These are phyloP conservation scores for Mechanitis mazaeus DNA, from an alignment of 2,888 invertebrate genomes.

Conservation along the genomic window DNA sequence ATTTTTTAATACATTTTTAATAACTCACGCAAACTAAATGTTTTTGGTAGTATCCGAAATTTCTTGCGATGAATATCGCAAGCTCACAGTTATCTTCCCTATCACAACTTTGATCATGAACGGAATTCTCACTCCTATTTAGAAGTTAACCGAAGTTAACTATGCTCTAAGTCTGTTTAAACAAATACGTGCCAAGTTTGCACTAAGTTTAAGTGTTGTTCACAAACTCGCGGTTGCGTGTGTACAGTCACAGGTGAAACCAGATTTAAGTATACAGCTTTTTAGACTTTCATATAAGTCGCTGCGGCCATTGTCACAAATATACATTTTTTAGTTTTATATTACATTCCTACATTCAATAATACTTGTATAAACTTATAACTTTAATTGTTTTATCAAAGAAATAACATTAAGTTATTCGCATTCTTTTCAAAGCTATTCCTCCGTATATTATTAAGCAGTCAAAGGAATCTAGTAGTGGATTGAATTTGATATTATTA, in stretches of 20 bases:
- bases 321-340: neutral
- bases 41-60: too few species aligned
- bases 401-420: too few species aligned
- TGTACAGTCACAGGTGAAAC: slow-evolving; percentile 5
- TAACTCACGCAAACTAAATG: too few species aligned
- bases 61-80: neutral
- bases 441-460: too few species aligned
- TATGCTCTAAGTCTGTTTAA: slow-evolving; percentile 22
- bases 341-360: too few species aligned
- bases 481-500: too few species aligned
- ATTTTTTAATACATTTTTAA: too few species aligned
- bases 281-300: neutral
- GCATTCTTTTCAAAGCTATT: too few species aligned
- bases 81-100: neutral
- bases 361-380: too few species aligned
- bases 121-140: slow-evolving; percentile 17
- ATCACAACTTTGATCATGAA: slow-evolving; percentile 17
- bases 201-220: slow-evolving; percentile 5
- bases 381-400: too few species aligned
- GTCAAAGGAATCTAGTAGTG: too few species aligned
- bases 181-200: slow-evolving; percentile 13
- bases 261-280: neutral
- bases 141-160: slow-evolving; percentile 19
- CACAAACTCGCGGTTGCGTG: slow-evolving; percentile 5
- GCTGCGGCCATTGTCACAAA: neutral